phyloP scores from a whole-genome alignment of 2,113 vertebrate genomes.

The Mesembrinibis cayennensis region DNA sequence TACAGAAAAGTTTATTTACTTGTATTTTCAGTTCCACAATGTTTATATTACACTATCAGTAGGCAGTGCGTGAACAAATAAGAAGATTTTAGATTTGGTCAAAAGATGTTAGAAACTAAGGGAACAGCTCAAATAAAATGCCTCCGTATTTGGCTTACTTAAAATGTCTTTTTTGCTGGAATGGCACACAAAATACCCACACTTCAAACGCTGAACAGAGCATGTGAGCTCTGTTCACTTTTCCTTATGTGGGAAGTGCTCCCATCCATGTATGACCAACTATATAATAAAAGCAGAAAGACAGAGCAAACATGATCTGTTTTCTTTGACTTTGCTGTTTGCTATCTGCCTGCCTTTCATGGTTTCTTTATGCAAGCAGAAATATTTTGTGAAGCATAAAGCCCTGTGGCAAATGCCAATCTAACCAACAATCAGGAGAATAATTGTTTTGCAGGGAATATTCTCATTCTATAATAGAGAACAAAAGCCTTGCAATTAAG shows the following conservation, averaged over 20 bases:
- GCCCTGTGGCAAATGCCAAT: constrained; percentile 63
- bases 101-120: neutral
- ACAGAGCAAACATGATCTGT: neutral
- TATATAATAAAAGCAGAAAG: neutral
- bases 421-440: constrained; percentile 61
- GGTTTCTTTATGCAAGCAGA: constrained; percentile 32
- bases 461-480: constrained; percentile 58
- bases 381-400: constrained; percentile 59
- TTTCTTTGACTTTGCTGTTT: neutral
- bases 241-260: neutral
- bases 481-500: constrained; percentile 64
- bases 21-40: neutral
- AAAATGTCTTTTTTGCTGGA: neutral
- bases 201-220: neutral
- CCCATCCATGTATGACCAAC: neutral
- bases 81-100: neutral
- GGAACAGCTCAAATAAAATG: neutral
- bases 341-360: neutral
- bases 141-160: neutral
- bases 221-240: neutral
- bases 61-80: neutral
- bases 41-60: neutral
- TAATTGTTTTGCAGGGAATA: constrained; percentile 65
- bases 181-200: neutral
- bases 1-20: constrained; percentile 17